Percentiles rank a stretch among this genome's conserved stretches.
Evolutionary conservation across 2,888 invertebrate species (phyloP).

Genomic region (Glaucopsyche alexis): DNA sequence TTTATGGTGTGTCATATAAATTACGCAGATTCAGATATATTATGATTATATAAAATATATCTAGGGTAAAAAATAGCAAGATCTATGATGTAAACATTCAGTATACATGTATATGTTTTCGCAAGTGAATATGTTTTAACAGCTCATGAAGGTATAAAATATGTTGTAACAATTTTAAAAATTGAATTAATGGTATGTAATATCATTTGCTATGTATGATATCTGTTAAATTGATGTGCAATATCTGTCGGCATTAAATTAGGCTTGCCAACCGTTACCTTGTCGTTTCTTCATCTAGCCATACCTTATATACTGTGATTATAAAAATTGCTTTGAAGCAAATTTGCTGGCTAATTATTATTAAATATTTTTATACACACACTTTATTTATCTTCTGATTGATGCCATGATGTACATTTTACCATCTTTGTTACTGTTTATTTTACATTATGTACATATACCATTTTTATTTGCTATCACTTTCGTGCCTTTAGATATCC

Average conservation of each 20-base stretch:
- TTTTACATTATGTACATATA: constrained; percentile 72
- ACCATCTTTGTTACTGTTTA: too few species aligned
- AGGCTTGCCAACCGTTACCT: constrained; percentile 33
- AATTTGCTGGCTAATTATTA: constrained; percentile 28
- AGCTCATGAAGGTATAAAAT: constrained; percentile 23
- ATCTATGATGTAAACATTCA: neutral
- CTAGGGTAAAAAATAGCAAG: neutral
- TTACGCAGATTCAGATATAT: constrained; percentile 1
- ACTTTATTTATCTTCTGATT: constrained; percentile 55
- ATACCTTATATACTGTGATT: constrained; percentile 57
- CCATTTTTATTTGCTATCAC: constrained; percentile 64
- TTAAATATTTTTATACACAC: constrained; percentile 34
- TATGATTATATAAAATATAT: constrained; percentile 8
- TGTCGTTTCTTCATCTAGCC: constrained; percentile 43
- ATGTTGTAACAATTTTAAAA: constrained; percentile 36
- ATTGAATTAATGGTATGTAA: constrained; percentile 68
- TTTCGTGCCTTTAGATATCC: constrained; percentile 67
- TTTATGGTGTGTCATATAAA: constrained; percentile 18
- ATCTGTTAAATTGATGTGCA: constrained; percentile 53
- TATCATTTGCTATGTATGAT: constrained; percentile 65
- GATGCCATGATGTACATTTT: constrained; percentile 72
- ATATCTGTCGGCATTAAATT: constrained; percentile 45
- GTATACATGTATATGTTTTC: neutral
- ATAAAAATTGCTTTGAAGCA: constrained; percentile 53
- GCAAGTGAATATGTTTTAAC: constrained; percentile 11